Conservation (phyloP, 1,140 invertebrate genomes). For the Nasonia giraulti region DNA sequence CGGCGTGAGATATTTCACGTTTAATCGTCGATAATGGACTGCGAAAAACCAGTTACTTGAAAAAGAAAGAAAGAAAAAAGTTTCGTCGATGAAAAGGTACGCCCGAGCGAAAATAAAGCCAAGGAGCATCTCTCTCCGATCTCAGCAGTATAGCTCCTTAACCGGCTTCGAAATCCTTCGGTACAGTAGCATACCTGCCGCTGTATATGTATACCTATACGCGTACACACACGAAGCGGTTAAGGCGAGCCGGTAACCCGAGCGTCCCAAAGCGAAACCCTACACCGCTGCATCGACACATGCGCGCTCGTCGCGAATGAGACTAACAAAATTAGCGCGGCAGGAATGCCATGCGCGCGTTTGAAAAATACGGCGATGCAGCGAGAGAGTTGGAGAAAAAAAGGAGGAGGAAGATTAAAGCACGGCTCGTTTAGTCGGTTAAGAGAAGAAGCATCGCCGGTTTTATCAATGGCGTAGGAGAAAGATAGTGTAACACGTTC, state of each 20-base stretch:
- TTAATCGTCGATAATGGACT: background rate
- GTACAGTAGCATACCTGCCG: background rate
- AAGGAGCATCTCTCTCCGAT: conserved; percentile 52
- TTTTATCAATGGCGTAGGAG: background rate
- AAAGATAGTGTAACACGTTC: conserved; percentile 2
- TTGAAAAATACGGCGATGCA: background rate
- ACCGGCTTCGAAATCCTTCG: conserved; percentile 61
- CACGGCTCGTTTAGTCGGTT: conserved; percentile 10
- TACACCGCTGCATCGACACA: conserved; percentile 54
- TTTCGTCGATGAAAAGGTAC: too few species aligned
- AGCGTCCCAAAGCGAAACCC: conserved; percentile 64
- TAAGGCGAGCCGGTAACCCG: conserved; percentile 64
- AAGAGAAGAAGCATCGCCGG: background rate
- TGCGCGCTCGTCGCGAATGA: background rate
- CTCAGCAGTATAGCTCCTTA: conserved; percentile 61
- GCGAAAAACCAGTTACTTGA: background rate
- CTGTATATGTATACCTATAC: too few species aligned
- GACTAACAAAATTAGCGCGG: conserved; percentile 13
- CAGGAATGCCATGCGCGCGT: background rate
- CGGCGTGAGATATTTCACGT: background rate
- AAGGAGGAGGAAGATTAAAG: background rate
- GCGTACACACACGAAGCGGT: conserved; percentile 46
- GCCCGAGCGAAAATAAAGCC: background rate
- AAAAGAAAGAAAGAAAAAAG: background rate
- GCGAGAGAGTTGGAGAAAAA: background rate